These are phyloP conservation scores for Orthochromis indermauri DNA, from an alignment of 2,113 vertebrate species.

Conservation along the genomic window DNA sequence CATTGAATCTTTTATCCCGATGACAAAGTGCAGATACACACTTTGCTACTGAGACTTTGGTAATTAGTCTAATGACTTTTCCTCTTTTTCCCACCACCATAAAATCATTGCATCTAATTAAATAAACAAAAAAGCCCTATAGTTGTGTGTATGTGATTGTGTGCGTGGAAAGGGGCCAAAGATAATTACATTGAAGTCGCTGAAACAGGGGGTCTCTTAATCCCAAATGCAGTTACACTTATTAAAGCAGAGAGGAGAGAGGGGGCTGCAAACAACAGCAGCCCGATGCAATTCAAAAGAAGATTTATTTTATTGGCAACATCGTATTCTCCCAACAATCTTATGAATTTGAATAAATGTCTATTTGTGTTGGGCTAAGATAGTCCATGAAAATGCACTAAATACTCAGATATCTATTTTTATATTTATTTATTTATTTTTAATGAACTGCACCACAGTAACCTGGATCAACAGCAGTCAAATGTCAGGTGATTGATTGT, in stretches of 20 bases:
- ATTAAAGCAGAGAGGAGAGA: conserved; percentile 19
- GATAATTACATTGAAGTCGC: conserved; percentile 39
- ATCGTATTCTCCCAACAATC: background rate
- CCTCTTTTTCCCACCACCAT: background rate
- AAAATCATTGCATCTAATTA: conserved; percentile 48
- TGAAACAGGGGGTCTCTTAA: conserved; percentile 46
- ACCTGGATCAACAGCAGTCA: background rate
- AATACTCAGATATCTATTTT: background rate
- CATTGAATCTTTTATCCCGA: background rate
- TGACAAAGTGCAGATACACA: conserved; percentile 7
- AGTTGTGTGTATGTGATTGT: background rate
- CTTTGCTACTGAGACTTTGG: conserved; percentile 5
- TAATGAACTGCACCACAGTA: background rate
- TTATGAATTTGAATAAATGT: background rate
- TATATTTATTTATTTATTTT: background rate
- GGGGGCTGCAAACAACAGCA: background rate
- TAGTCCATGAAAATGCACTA: accelerated
- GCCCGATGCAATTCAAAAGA: background rate
- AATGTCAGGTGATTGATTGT: background rate
- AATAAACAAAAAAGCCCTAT: conserved; percentile 48
- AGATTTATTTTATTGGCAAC: conserved; percentile 16
- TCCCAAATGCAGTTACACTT: conserved; percentile 51
- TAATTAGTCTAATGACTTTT: conserved; percentile 53
- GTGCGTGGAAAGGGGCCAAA: background rate
- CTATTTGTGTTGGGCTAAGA: background rate